Evolutionary conservation across 2,113 vertebrate species (phyloP).

Genomic region (Excalfactoria chinensis): DNA sequence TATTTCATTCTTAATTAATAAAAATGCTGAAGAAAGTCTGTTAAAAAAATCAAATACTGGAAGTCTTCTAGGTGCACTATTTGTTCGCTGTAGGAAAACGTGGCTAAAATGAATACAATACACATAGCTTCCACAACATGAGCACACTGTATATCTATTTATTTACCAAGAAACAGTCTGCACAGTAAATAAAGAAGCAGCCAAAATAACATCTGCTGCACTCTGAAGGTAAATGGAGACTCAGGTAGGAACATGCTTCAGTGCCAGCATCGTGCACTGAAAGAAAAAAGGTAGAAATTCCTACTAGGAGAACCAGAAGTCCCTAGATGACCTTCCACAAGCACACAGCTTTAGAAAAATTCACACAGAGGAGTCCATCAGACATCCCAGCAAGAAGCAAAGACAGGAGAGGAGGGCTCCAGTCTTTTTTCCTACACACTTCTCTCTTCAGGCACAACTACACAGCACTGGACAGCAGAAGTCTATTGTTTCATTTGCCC

Average conservation of each 20-base stretch:
- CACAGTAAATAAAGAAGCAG: neutral
- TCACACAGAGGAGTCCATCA: neutral
- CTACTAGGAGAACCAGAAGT: neutral
- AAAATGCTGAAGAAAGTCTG: neutral
- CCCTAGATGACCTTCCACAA: neutral
- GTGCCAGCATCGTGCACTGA: neutral
- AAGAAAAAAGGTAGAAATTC: neutral
- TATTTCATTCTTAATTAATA: neutral
- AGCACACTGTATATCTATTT: neutral
- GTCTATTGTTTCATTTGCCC: neutral
- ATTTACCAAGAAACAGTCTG: neutral
- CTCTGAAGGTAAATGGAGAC: neutral
- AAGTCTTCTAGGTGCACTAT: neutral
- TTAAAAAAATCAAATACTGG: neutral
- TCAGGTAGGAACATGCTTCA: neutral
- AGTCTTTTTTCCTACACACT: neutral
- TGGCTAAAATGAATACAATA: neutral
- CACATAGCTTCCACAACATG: neutral
- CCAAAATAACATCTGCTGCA: neutral
- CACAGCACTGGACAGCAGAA: neutral
- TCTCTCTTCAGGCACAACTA: neutral
- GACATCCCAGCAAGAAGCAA: neutral
- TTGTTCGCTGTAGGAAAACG: neutral
- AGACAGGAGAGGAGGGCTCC: fast-evolving
- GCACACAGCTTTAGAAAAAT: neutral